These are phyloP conservation scores for Premnoplex brunnescens DNA, from an alignment of 2,797 vertebrate genomes.

Conservation along the genomic window DNA sequence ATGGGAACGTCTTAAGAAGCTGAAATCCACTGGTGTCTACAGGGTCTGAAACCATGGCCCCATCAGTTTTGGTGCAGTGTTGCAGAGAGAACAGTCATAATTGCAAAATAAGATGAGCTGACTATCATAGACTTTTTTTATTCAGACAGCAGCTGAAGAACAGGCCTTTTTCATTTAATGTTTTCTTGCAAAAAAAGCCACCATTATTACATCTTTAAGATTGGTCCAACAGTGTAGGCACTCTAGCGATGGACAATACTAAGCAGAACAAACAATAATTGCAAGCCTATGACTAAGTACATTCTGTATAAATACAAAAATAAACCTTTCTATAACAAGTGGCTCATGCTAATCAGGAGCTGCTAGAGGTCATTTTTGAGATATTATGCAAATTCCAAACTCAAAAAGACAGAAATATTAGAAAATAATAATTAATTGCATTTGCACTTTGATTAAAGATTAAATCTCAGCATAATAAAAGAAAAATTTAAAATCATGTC, in stretches of 20 bases:
- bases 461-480: neutral
- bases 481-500: neutral
- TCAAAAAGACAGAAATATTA: neutral
- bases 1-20: neutral
- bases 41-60: neutral
- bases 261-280: neutral
- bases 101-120: neutral
- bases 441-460: slow-evolving; percentile 37
- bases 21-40: neutral
- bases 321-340: neutral
- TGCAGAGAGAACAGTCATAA: neutral
- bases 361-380: slow-evolving; percentile 15
- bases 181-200: neutral
- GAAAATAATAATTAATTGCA: slow-evolving; percentile 49
- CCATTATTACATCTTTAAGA: neutral
- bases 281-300: neutral
- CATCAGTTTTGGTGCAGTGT: neutral
- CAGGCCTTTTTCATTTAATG: neutral
- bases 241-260: neutral
- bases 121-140: neutral
- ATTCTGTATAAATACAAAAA: neutral
- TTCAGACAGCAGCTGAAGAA: neutral
- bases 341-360: neutral
- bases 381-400: slow-evolving; percentile 29
- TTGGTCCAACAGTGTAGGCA: neutral